Percentiles rank a stretch among this genome's conserved stretches.
phyloP scores from a whole-genome alignment of 2,797 vertebrate genomes.

The Antennarius maculatus region DNA sequence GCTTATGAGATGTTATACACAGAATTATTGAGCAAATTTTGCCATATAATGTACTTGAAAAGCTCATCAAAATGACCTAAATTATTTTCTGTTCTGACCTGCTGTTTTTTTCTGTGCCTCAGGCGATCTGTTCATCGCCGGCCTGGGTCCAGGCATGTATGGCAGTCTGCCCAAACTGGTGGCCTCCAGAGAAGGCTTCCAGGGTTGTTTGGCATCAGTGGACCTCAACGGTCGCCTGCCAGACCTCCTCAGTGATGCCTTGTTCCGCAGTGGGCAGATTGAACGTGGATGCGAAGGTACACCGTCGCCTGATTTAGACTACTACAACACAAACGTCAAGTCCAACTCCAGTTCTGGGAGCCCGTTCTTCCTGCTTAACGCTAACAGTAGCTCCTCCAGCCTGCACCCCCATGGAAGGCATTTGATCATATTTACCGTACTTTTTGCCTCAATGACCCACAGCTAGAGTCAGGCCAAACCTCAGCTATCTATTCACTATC shows the following conservation, averaged over 20 bases:
- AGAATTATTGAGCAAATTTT: no score
- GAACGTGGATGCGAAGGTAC: constrained; percentile 99
- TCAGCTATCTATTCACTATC: constrained; percentile 8
- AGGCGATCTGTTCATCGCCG: constrained; percentile 98
- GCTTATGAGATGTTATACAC: no score
- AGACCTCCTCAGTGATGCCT: constrained; percentile 92
- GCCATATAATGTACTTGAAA: no score
- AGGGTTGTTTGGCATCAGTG: constrained; percentile 96
- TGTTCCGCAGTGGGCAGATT: constrained; percentile 97
- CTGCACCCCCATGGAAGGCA: constrained; percentile 51
- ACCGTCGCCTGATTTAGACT: constrained; percentile 69
- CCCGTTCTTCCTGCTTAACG: constrained; percentile 70
- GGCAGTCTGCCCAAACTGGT: constrained; percentile 93
- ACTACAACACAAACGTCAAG: constrained; percentile 70
- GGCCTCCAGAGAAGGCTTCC: constrained; percentile 96
- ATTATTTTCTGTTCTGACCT: not conserved
- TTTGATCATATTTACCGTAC: constrained; percentile 72
- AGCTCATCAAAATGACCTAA: no score
- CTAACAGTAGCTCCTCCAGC: constrained; percentile 76
- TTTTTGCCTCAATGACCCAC: constrained; percentile 68
- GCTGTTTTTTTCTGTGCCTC: not conserved
- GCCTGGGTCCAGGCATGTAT: constrained; percentile 94
- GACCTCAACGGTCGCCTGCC: constrained; percentile 98
- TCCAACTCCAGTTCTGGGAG: constrained; percentile 70
- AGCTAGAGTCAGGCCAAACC: constrained; percentile 62